Evolutionary conservation across 1,140 invertebrate species (phyloP), one percentile per base, ranked within the genome.

Genomic region (Sycobia sp.): DNA sequence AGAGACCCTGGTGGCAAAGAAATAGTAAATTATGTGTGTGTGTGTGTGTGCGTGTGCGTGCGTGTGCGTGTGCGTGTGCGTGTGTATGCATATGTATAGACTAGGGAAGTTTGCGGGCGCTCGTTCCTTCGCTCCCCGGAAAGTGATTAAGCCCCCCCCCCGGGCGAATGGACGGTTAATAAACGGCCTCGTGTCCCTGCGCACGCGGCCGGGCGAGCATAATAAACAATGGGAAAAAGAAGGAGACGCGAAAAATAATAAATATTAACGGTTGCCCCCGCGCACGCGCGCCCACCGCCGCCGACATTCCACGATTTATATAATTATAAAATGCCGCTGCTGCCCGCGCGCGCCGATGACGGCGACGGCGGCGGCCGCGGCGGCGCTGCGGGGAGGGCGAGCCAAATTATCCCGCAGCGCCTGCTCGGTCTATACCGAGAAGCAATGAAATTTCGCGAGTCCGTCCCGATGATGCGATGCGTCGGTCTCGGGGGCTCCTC

Each of bases 381-480:
- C 29, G 11, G 29, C 5, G 29, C 11, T 32, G 56, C 34, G 56
- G 25, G 36, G 14, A 29, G 44, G 32, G 46, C 20, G 46, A 49
- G 16, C 29, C 18, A 23, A 43, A 46, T 57, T 46, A 57, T 57
- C 38, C 39, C 57, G 57, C 39, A 44, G n/a, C n/a, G n/a, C n/a
- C n/a, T n/a, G n/a, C 53, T 43, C 41, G 41, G 9, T 44, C 38
- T 34, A 55, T 51, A 51, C 47, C 36, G 58, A 60, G 49, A 51
- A 51, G 58, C 58, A 60, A 60, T 60, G 27, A 60, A 60, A 43
- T 60, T 60, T 51, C 46, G 36, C 20, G 23, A 51, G 27, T 46
- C 43, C 29, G 29, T n/a, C n/a, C n/a, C n/a, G n/a, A n/a, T n/a
- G n/a, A n/a, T n/a, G n/a, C n/a, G 29, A 11, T 7, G 29, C 29